Evolutionary conservation across 2,888 invertebrate genomes (phyloP).

Genomic region (Holacanthella duospinosa): DNA sequence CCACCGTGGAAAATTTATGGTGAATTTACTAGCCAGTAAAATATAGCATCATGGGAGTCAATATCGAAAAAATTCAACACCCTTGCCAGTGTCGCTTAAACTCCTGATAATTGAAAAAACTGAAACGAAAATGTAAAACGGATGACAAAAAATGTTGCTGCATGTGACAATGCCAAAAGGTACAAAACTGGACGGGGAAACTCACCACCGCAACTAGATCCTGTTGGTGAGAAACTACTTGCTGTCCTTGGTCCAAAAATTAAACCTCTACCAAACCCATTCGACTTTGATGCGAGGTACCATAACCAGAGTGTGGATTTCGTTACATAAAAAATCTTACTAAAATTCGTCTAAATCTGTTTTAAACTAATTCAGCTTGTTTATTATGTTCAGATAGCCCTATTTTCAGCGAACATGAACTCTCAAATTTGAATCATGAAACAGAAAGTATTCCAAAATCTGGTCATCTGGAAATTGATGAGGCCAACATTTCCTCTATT

Average conservation of each 20-base stretch:
- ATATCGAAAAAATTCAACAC: background rate
- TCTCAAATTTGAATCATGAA: too few relatives aligned
- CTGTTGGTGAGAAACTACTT: background rate
- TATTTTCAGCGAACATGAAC: too few relatives aligned
- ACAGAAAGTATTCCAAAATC: too few relatives aligned
- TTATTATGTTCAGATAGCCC: background rate
- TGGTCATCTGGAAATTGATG: background rate
- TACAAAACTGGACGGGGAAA: conserved; percentile 9
- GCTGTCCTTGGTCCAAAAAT: background rate
- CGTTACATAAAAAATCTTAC: background rate
- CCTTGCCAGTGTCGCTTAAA: background rate
- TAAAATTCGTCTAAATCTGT: too few relatives aligned
- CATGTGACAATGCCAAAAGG: too few relatives aligned
- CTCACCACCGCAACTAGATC: background rate
- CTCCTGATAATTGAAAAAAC: background rate
- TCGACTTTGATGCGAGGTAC: conserved; percentile 9
- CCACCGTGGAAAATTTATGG: too few relatives aligned
- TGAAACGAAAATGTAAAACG: background rate
- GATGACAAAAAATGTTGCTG: background rate
- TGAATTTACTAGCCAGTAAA: background rate
- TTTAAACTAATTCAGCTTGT: background rate
- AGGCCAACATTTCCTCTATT: background rate
- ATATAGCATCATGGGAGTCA: conserved; percentile 1
- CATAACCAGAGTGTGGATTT: background rate
- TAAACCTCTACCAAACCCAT: background rate